Evolutionary conservation across 2,113 vertebrate species (phyloP).

Genomic region (Apaloderma vittatum): DNA sequence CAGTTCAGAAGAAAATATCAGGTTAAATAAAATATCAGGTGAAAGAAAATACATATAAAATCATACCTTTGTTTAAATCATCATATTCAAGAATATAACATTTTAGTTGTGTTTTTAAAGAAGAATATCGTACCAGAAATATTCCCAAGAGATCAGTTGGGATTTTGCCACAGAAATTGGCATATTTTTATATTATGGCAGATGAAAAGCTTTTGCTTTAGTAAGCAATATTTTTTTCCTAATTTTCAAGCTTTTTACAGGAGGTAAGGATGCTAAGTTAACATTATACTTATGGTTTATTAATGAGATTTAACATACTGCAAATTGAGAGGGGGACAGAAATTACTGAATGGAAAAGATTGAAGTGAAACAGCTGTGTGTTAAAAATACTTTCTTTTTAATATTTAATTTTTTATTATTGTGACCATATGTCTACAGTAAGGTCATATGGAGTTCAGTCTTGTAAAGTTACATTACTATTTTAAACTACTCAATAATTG

Average conservation of each 20-base stretch:
- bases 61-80: background rate
- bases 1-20: background rate
- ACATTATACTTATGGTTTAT: background rate
- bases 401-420: constrained; percentile 60
- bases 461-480: constrained; percentile 51
- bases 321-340: background rate
- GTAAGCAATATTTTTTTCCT: background rate
- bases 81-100: background rate
- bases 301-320: constrained; percentile 13
- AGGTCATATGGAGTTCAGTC: constrained; percentile 63
- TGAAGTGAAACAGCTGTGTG: constrained; percentile 60
- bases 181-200: background rate
- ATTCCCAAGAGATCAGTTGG: background rate
- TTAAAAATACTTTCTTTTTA: constrained; percentile 55
- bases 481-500: constrained; percentile 65
- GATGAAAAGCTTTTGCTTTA: background rate
- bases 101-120: background rate
- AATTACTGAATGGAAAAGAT: constrained; percentile 36
- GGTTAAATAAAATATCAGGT: background rate
- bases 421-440: constrained; percentile 23
- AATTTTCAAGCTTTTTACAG: background rate
- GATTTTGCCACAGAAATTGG: background rate
- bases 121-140: background rate
- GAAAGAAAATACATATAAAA: background rate
- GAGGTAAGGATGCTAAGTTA: background rate